A percentile compares a stretch with the other conserved stretches of the same genome.
phyloP scores from a whole-genome alignment of 1,140 invertebrate species.

The Rhynchophorus ferrugineus region DNA sequence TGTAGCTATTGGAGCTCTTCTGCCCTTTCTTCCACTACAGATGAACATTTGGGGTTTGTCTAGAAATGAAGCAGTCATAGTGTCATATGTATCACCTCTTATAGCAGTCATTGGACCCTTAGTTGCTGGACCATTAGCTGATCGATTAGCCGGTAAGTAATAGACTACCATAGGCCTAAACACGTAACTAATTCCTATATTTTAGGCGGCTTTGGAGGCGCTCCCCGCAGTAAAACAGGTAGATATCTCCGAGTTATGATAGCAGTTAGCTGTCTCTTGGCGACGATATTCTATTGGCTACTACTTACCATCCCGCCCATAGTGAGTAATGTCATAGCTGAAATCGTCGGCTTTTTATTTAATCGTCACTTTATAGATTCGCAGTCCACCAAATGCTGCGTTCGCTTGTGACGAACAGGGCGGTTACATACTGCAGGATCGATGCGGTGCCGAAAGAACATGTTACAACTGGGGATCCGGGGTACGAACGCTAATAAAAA shows the following conservation, averaged over 20 bases:
- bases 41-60: conserved; percentile 63
- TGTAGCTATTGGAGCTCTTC: conserved; percentile 68
- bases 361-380: conserved; percentile 37
- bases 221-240: conserved; percentile 37
- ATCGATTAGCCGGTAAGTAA: conserved; percentile 44
- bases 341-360: neutral
- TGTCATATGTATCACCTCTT: conserved; percentile 65
- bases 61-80: conserved; percentile 57
- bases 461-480: conserved; percentile 52
- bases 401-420: conserved; percentile 60
- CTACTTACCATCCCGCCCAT: conserved; percentile 58
- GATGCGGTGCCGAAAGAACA: conserved; percentile 51
- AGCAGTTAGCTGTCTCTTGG: conserved; percentile 55
- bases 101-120: conserved; percentile 62
- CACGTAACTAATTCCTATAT: too few relatives aligned
- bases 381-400: conserved; percentile 50
- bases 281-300: conserved; percentile 58
- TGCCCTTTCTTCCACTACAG: conserved; percentile 66
- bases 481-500: conserved; percentile 6
- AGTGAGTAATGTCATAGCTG: conserved; percentile 34
- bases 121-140: conserved; percentile 60
- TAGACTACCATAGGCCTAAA: neutral
- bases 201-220: conserved; percentile 40
- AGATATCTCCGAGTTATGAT: conserved; percentile 59
- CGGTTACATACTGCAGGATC: conserved; percentile 60